Conservation (phyloP, 37 sponge, comb jelly and placozoan species). For the Geodia barretti region DNA sequence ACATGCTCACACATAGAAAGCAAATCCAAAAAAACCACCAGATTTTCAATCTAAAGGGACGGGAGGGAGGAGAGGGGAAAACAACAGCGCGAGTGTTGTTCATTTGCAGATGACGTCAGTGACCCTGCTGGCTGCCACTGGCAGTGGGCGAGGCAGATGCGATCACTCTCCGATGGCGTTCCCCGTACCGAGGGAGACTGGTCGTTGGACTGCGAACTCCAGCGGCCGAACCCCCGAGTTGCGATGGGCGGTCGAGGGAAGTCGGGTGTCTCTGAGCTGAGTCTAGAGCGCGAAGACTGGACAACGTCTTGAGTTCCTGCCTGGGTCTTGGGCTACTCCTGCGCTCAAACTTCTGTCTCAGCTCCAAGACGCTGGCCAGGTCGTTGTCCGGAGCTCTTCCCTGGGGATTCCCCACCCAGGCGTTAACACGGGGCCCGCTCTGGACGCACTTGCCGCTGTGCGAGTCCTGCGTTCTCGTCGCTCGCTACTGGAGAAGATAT, state of each 20-base stretch:
- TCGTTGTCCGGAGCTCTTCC: no score
- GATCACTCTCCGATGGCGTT: neutral
- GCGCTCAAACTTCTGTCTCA: slow-evolving; percentile 53
- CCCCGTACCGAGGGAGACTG: neutral
- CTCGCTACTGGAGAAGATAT: neutral
- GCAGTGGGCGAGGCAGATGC: neutral
- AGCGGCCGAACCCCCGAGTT: no score
- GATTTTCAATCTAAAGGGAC: no score
- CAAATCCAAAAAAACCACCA: neutral
- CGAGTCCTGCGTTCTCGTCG: no score
- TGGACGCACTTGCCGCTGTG: no score
- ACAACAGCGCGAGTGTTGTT: no score
- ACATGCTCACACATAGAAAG: no score
- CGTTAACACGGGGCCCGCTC: neutral
- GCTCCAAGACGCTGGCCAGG: slow-evolving; percentile 33
- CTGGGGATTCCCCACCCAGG: slow-evolving; percentile 3
- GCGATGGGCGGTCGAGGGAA: neutral
- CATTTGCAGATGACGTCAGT: neutral
- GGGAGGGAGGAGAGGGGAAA: no score
- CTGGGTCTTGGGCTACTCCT: neutral
- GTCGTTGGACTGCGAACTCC: no score
- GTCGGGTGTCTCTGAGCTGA: neutral
- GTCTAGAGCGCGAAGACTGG: neutral
- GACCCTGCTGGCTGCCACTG: neutral
- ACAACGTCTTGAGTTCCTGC: neutral